Base-by-base conservation (phyloP, 2,888 invertebrate genomes). In the Parascotia fuliginaria region DNA sequence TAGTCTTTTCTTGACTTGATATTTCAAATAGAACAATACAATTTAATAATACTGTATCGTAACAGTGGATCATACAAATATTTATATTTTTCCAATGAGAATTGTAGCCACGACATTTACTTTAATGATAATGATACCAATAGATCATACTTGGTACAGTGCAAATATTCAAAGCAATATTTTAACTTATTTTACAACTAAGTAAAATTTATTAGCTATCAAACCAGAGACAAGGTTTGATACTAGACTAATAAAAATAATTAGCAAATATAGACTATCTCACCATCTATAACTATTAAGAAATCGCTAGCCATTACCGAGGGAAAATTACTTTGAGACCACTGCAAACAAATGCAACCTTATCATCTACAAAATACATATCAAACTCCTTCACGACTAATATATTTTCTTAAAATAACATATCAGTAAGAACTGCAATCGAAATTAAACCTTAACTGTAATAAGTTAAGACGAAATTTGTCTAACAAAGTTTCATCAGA, bases 201-300 rank as follows among this genome's bases (percentile, higher is more conserved):
- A n/a, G 13, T 12, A 3, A 22, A 13, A 6, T 19, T 37, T 28
- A 38, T 24, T 14, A n/a, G 9, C n/a, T 28, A 24, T 12, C 4
- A 27, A 5, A 24, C 9, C 1, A 4, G 16, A 33, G 38, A 22
- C 27, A 45, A 14, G 11, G 11, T 6, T n/a, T n/a, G n/a, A 27
- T 27, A 42, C 6, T 34, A 28, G 50, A 53, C 53, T 51, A 83
- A 83, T 82, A 79, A 81, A 77, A 78, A 74, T 75, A 79, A 82
- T 83, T 75, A 74, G 34, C 49, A 41, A 70, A 60, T 45, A 49
- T 43, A 60, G 75, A 70, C 72, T 73, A 41, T 71, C 60, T 42
- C 55, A 41, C 55, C 73, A 81, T 85, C 77, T 74, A 81, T 79
- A 81, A 81, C 77, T 79, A 83, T 85, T 85, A 85, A 75, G 70